Evolutionary conservation across 2,113 vertebrate species (phyloP), one percentile per base, ranked within the genome.

Genomic region (Bagarius yarrelli): DNA sequence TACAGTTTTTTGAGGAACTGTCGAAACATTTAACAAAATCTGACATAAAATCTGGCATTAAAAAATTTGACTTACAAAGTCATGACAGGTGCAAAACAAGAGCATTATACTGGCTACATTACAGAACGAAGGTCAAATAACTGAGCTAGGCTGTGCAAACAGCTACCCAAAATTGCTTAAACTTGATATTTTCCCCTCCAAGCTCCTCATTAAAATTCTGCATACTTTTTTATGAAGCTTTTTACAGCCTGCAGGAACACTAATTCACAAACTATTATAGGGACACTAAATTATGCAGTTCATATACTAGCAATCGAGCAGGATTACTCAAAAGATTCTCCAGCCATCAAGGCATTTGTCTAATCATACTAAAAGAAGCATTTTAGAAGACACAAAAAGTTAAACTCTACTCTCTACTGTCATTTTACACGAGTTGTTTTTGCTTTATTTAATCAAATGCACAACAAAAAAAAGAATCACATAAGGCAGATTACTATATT

Each of bases 401-500:
- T n/a, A 81, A 87, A 82, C n/a, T 61, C 5, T 70, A 81, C 77
- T 83, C 81, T 85, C 80, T 76, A 84, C 59, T 81, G 44, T 82
- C 86, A 73, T 79, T 80, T 63, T 84, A 64, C 66, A 64, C 25
- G 77, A 23, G 85, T 87, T 81, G 72, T 76, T 59, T 86, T 84
- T 87, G 85, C 53, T 71, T 83, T 56, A 70, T 82, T 77, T 69
- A 72, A 74, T 71, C 47, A 15, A 55, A 76, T 50, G 56, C 44
- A 50, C 56, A 83, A 59, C 56, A 4, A 84, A 66, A 53, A 4
- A 84, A 66, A 53, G 25, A 55, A 13, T 36, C 40, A 79, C 88
- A 91, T 89, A 84, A 89, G 89, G 87, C 60, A 52, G 73, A 86
- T 87, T 81, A 87, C 67, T 79, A 81, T 85, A 85, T 71, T 81